Evolutionary conservation across 2,888 invertebrate species (phyloP).

Genomic region (Drosophila algonquin): DNA sequence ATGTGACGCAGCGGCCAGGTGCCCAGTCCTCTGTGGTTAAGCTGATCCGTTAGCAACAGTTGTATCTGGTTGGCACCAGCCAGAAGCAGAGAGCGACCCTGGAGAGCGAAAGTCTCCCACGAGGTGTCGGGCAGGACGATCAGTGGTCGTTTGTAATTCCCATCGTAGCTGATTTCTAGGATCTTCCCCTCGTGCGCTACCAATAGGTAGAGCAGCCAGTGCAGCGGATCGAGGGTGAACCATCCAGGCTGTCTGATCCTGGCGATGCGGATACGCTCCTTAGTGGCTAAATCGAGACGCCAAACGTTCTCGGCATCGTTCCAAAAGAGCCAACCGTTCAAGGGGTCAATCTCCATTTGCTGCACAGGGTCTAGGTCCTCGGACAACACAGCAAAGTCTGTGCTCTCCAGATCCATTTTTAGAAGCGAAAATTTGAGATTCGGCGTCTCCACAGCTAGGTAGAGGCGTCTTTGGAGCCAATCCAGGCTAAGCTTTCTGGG

Average conservation of each 20-base stretch:
- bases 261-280: constrained; percentile 15
- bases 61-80: constrained; percentile 48
- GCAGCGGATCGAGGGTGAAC: constrained; percentile 60
- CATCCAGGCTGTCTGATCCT: constrained; percentile 32
- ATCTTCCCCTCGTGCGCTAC: constrained; percentile 47
- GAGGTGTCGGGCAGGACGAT: constrained; percentile 26
- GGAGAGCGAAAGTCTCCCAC: constrained; percentile 58
- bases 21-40: constrained; percentile 26
- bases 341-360: constrained; percentile 95
- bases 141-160: constrained; percentile 30
- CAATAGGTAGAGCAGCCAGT: constrained; percentile 66
- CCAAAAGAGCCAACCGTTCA: constrained; percentile 96
- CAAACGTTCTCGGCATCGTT: constrained; percentile 66
- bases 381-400: background rate
- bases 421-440: constrained; percentile 15
- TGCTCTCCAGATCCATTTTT: constrained; percentile 37
- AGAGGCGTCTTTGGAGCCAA: constrained; percentile 94
- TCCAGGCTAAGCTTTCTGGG: constrained; percentile 92
- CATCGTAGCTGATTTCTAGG: constrained; percentile 75
- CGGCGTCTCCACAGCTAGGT: constrained; percentile 88
- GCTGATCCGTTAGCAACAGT: constrained; percentile 52
- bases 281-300: constrained; percentile 60
- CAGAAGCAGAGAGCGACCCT: constrained; percentile 42
- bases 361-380: constrained; percentile 85
- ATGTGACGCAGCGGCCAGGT: constrained; percentile 43